Percentiles rank a stretch among this genome's conserved stretches.
Conservation (phyloP, 1,140 invertebrate genomes). For the Idris sp. region DNA sequence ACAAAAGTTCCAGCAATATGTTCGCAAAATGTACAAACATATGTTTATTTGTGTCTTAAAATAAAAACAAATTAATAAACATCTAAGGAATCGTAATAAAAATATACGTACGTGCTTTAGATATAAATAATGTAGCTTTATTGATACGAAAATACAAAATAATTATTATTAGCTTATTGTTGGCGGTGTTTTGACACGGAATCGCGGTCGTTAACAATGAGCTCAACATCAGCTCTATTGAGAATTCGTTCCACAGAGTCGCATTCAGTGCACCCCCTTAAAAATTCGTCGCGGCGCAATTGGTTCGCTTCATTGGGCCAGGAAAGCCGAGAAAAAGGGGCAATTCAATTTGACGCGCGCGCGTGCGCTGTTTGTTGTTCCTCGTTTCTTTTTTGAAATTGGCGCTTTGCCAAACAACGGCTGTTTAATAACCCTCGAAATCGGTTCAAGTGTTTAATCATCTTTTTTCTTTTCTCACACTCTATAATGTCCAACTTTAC, state of each 20-base stretch:
- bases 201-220: conserved; percentile 21
- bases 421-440: conserved; percentile 6
- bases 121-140: conserved; percentile 15
- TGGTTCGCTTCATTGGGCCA: conserved; percentile 28
- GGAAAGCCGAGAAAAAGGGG: conserved; percentile 31
- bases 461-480: no score
- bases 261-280: conserved; percentile 25
- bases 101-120: no score
- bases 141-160: conserved; percentile 18
- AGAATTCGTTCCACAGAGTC: conserved; percentile 31
- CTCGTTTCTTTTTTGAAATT: no score
- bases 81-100: no score
- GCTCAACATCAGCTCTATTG: conserved; percentile 25
- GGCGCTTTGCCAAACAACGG: conserved; percentile 25
- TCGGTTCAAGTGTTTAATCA: no score
- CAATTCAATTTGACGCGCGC: conserved; percentile 16
- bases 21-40: no score
- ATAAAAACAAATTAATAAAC: no score
- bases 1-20: no score
- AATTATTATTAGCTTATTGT: conserved; percentile 30
- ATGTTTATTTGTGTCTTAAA: no score
- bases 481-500: no score
- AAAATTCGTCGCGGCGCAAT: conserved; percentile 20
- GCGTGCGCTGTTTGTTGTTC: no score
- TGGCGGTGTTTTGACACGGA: conserved; percentile 31